Base-by-base conservation (phyloP, 2,797 vertebrate species). In the Iguana delicatissima region DNA sequence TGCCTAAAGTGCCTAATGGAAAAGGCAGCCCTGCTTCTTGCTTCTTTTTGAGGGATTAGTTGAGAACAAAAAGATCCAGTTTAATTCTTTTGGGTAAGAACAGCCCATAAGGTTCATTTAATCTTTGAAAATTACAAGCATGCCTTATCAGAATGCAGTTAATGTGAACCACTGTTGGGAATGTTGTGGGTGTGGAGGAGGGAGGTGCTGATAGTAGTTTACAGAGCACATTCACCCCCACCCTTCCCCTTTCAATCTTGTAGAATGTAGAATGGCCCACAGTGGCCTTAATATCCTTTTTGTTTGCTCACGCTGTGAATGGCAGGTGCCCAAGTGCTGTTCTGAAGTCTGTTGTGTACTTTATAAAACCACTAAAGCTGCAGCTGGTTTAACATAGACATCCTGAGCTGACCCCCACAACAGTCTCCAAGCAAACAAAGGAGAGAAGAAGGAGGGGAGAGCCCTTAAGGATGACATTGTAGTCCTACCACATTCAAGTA, bases 251-350 rank as follows among this genome's bases (percentile, higher is more conserved):
- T 89, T 35, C 73, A 1, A 0, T 92, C 92, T 84, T 90, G 24
- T 32, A 79, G 84, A 92, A 79, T 59, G 83, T 74, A 92, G 91
- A 95, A 95, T 46, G 89, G 93, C 87, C 87, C 67, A 85, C 91
- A 89, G 94, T 93, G 92, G 94, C 94, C 94, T 94, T 93, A 93
- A 95, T 94, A 94, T 32, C 80, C 86, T 95, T 92, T 94, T 50
- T 95, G 89, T 95, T 95, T 95, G 93, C 91, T 88, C 90, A 89
- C 67, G 80, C 86, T 90, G 84, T 91, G 87, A 88, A 93, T 81
- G 87, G 89, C 12, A 79, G 93, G 57, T 4, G 84, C 90, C 84
- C 89, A 9, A 83, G 26, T 84, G 59, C 38, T 90, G 80, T 93
- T 94, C 92, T 84, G 84, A 92, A 91, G 85, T 90, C 92, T 92